Evolutionary conservation across 2,113 vertebrate genomes (phyloP).

Genomic region (Corapipo altera): DNA sequence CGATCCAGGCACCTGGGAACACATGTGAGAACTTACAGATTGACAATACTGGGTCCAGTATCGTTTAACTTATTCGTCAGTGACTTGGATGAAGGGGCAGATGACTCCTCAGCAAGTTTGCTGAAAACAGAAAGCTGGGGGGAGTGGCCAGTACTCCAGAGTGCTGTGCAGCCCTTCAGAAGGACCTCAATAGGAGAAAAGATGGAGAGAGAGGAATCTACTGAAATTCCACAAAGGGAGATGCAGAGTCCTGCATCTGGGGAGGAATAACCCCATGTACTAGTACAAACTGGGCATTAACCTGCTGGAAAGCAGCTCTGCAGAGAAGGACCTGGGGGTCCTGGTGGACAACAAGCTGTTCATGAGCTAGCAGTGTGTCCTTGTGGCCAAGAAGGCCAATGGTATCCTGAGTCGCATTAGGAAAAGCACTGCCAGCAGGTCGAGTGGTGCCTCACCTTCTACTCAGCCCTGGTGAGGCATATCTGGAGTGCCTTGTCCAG

Average conservation of each 20-base stretch:
- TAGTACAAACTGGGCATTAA: accelerated
- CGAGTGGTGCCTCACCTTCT: background rate
- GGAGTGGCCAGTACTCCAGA: background rate
- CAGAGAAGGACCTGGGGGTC: accelerated
- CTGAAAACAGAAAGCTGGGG: background rate
- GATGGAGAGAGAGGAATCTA: background rate
- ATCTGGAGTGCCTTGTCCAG: background rate
- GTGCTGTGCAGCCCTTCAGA: background rate
- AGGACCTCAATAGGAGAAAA: accelerated
- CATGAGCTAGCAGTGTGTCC: background rate
- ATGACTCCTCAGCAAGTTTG: background rate
- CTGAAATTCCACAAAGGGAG: background rate
- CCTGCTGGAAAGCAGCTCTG: background rate
- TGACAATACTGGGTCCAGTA: background rate
- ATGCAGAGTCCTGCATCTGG: background rate
- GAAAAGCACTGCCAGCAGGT: background rate
- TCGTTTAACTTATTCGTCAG: background rate
- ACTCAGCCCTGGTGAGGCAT: background rate
- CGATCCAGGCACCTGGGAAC: background rate
- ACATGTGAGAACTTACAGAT: background rate
- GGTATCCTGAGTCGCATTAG: background rate
- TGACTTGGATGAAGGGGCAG: background rate
- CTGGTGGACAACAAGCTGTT: background rate
- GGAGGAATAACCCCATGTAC: accelerated
- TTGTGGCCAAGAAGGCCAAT: background rate